These are phyloP conservation scores for Eulacestoma nigropectus DNA, from an alignment of 2,113 vertebrate genomes.

Conservation along the genomic window DNA sequence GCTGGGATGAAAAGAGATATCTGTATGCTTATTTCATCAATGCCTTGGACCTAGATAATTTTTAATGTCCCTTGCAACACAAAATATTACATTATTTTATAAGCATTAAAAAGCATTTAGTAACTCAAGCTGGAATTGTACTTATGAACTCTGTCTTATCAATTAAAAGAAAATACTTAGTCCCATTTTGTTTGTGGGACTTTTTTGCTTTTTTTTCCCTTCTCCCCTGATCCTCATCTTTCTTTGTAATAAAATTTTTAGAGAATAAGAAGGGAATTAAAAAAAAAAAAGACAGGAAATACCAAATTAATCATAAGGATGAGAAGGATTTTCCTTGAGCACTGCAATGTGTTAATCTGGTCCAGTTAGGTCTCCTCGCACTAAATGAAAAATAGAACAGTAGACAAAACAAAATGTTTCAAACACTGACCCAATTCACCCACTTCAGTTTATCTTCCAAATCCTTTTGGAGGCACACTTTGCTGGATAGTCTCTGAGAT, in stretches of 20 bases:
- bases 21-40: not conserved
- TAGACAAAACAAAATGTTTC: not conserved
- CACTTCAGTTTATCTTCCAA: not conserved
- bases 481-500: not conserved
- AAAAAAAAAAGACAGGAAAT: not conserved
- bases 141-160: not conserved
- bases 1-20: not conserved
- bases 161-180: not conserved
- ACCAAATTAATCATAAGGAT: not conserved
- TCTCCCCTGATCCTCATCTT: not conserved
- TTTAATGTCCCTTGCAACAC: not conserved
- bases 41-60: not conserved
- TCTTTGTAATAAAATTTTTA: not conserved
- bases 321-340: not conserved
- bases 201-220: not conserved
- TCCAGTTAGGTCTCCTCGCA: not conserved
- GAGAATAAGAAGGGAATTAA: not conserved
- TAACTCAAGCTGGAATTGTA: not conserved
- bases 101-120: not conserved
- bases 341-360: not conserved
- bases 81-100: not conserved
- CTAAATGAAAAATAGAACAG: not conserved
- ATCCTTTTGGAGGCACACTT: not conserved
- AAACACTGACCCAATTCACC: not conserved
- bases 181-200: rapidly evolving